Base-by-base conservation (phyloP, 2,888 invertebrate genomes). In the Chrysolina americana region DNA sequence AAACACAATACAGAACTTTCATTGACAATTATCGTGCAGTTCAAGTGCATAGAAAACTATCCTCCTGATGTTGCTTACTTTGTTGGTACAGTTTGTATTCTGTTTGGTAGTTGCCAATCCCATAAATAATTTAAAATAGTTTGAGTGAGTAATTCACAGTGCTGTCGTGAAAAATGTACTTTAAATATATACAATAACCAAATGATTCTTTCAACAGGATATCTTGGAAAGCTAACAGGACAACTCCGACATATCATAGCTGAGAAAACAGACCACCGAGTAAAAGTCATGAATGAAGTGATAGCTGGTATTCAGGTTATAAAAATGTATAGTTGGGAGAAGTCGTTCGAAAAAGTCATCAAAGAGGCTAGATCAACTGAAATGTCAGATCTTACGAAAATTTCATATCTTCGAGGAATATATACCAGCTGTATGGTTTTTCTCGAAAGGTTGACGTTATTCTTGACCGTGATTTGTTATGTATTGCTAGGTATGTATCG, bases 391-490 rank as follows among this genome's bases (percentile, higher is more conserved):
- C 70, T 82, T 9, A 89, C 91, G 78, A 87, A 89, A 48, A 91
- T 92, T 11, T 92, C 93, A 0, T 92, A 92, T 87, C 89, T 93
- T 74, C 89, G 91, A 84, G 93, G 92, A 0, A 91, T 93, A 80
- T 92, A 91, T 10, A 88, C 91, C 19, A 92, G 93, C 0, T 86
- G 91, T 77, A 87, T 91, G 84, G 94, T 97, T 64, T 96, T 96
- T 85, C 94, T 96, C 0, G 94, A 96, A 82, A 92, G 97, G 79
- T 91, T 95, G 44, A 94, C 97, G 0, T 89, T 97, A 15, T 95
- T 94, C 84, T 91, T 95, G 71, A 95, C 96, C 0, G 91, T 97
- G 68, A 89, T 95, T 47, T 91, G 94, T 0, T 96, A 93, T 84
- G 93, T 94, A 11, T 88, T 96, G 1, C 87, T 92, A 77, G 95